A percentile compares a stretch with the other conserved stretches of the same genome.
Conservation (phyloP, 2,113 vertebrate genomes). For the Gadus macrocephalus region DNA sequence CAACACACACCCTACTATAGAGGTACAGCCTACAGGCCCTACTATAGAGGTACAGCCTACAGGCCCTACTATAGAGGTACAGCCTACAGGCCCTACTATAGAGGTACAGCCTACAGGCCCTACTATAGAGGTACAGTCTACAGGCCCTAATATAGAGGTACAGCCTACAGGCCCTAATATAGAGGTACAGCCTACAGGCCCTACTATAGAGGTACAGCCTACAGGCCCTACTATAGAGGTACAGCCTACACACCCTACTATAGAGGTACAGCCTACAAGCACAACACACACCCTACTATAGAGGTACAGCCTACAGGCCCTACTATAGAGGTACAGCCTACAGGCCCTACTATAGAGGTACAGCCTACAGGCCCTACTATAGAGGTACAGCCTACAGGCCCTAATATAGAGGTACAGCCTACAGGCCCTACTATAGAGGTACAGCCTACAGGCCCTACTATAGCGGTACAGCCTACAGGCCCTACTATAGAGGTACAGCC, state of each 20-base stretch:
- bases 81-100: not conserved
- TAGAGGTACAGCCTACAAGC: not conserved
- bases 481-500: slow-evolving; percentile 49
- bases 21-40: too few species aligned
- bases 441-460: slow-evolving; percentile 85
- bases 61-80: slow-evolving; percentile 98
- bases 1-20: not conserved
- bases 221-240: not conserved
- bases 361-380: too few species aligned
- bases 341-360: slow-evolving; percentile 98
- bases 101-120: slow-evolving; percentile 40
- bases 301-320: not conserved
- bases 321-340: slow-evolving; percentile 75
- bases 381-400: slow-evolving; percentile 91
- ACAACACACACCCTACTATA: not conserved
- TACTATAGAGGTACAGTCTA: too few species aligned
- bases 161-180: too few species aligned
- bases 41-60: slow-evolving; percentile 72
- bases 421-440: slow-evolving; percentile 98
- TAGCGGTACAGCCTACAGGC: slow-evolving; percentile 89
- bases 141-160: slow-evolving; percentile 54
- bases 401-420: slow-evolving; percentile 91
- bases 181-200: slow-evolving; percentile 93
- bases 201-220: slow-evolving; percentile 87
- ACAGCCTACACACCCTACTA: too few species aligned